phyloP scores from a whole-genome alignment of 1,140 invertebrate species.

The Arion vulgaris region DNA sequence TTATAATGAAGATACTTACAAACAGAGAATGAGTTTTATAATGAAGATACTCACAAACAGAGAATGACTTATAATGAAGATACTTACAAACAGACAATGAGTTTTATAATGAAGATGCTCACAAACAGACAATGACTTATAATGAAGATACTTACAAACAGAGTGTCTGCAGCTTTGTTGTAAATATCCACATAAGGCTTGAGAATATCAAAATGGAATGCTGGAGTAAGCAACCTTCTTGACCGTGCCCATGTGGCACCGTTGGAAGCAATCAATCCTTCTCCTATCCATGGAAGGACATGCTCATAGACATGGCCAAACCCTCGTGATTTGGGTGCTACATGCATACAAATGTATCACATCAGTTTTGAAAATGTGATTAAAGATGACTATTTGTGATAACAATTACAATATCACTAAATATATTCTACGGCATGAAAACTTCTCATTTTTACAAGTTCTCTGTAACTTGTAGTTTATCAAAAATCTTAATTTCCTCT shows the following conservation, averaged over 20 bases:
- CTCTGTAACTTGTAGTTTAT: too few relatives aligned
- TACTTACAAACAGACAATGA: too few relatives aligned
- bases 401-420: not conserved
- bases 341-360: not conserved
- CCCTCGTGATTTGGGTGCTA: slow-evolving; percentile 13
- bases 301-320: slow-evolving; percentile 15
- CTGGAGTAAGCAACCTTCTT: slow-evolving; percentile 89
- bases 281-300: slow-evolving; percentile 45
- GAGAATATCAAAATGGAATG: slow-evolving; percentile 90
- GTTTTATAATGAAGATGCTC: too few relatives aligned
- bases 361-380: not conserved
- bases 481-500: too few relatives aligned
- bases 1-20: too few relatives aligned
- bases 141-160: slow-evolving; percentile 40
- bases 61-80: too few relatives aligned
- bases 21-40: too few relatives aligned
- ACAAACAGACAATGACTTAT: too few relatives aligned
- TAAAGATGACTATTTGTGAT: not conserved
- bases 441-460: too few relatives aligned
- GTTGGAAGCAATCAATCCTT: slow-evolving; percentile 71
- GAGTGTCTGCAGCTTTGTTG: slow-evolving; percentile 73
- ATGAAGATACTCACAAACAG: too few relatives aligned
- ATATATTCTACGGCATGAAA: not conserved
- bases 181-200: slow-evolving; percentile 87
- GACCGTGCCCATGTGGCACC: slow-evolving; percentile 84